phyloP scores from a whole-genome alignment of 2,113 vertebrate genomes.

The Choloepus hoffmanni region DNA sequence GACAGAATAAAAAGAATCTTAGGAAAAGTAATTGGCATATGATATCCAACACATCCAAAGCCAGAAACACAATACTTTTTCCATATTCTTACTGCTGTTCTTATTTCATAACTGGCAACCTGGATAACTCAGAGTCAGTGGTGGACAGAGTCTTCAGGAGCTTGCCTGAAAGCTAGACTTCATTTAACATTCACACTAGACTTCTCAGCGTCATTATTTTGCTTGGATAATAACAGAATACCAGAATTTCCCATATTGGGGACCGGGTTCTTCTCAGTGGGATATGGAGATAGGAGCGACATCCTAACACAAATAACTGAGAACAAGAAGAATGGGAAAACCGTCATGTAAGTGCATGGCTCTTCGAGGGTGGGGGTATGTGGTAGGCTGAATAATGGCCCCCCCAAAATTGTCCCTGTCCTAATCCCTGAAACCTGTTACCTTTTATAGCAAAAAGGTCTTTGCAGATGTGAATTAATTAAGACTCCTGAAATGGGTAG shows the following conservation, averaged over 20 bases:
- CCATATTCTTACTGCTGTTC: not conserved
- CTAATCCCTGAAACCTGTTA: not conserved
- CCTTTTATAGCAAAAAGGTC: not conserved
- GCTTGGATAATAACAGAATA: slow-evolving; percentile 30
- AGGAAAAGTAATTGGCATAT: not conserved
- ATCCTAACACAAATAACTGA: slow-evolving; percentile 23
- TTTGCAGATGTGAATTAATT: not conserved
- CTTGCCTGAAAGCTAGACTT: slow-evolving; percentile 12
- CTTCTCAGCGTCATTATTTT: slow-evolving; percentile 54
- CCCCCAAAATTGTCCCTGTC: not conserved
- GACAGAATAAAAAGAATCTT: not conserved
- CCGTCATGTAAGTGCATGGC: not conserved
- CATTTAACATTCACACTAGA: slow-evolving; percentile 40
- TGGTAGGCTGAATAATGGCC: not conserved
- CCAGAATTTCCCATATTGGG: not conserved
- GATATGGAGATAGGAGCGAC: not conserved
- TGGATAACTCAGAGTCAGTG: not conserved
- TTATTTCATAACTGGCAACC: not conserved
- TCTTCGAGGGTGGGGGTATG: not conserved
- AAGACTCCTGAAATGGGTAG: not conserved
- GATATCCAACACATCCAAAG: not conserved
- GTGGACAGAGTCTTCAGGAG: not conserved
- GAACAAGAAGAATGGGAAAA: not conserved
- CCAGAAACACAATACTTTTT: not conserved
- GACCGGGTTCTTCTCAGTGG: slow-evolving; percentile 38